Evolutionary conservation across 2,113 vertebrate species (phyloP), one percentile per base, ranked within the genome.

Genomic region (Cisticola juncidis): DNA sequence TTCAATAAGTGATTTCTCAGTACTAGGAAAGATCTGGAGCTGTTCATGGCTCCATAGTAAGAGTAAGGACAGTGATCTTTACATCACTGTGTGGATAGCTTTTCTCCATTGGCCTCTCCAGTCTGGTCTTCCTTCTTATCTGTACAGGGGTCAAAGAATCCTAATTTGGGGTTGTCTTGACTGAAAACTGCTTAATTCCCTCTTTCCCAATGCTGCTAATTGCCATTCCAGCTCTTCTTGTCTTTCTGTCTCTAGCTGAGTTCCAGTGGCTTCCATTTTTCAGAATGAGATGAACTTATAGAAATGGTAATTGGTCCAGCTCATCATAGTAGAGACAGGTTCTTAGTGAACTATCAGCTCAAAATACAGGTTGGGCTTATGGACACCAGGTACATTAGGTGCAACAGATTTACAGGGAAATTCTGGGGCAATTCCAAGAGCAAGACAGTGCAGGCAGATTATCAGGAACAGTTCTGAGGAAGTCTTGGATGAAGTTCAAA

Each of bases 401-500:
- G 74, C 80, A 94, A 78, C 26, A 71, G 50, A 84, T 72, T 77
- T 78, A 35, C 51, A 42, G 56, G 50, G 51, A 78, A 5, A 1
- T n/a, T 42, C 60, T 90, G 81, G 9, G 45, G 50, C 20, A 64
- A 69, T 21, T 92, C 69, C 57, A 88, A 94, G 56, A 69, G 38
- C 47, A 74, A 79, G 77, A 54, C 20, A 31, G 70, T 51, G 44
- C 36, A 92, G 85, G 94, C 29, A 94, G 92, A 94, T 94, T 96
- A 95, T 96, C 94, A 90, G 81, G 40, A 96, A 73, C 93, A 96
- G 97, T 93, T 97, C 89, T 91, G 95, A 96, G 96, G 96, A 97
- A 98, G 97, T 97, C 94, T 96, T 97, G 94, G 95, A 91, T 92
- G 71, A 95, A 92, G 90, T 94, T 95, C 95, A 91, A 96, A 95